Evolutionary conservation across 1,140 invertebrate species (phyloP), one percentile per base, ranked within the genome.

Genomic region (Hyles euphorbiae): DNA sequence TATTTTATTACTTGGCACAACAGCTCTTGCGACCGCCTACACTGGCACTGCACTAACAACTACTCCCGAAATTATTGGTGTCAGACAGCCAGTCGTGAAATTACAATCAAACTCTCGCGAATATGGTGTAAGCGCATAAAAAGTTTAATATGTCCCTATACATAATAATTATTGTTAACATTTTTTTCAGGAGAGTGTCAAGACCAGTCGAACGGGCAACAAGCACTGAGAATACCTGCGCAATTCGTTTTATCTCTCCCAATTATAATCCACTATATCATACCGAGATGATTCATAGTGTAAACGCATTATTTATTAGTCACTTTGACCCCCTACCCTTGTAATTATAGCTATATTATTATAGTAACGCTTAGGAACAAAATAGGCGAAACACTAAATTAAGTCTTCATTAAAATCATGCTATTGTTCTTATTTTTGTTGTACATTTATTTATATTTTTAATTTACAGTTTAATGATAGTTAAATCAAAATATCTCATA

Each of bases 151-250:
- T 48, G n/a, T n/a, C n/a, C n/a, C n/a, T n/a, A n/a, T n/a, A 11
- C 7, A 48, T 48, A 11, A 22, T 10, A 10, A 48, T 5, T 10
- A 4, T 10, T n/a, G n/a, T 8, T 48, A 10, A n/a, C n/a, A 32
- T 6, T 46, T 55, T 8, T 72, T 71, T 9, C 72, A 87, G 84
- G 84, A 57, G 83, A 88, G 68, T 88, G 84, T 74, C 84, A 86
- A 76, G 84, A 84, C 55, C 76, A 82, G 45, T 76, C 81, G 11
- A 87, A 74, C 66, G 61, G 62, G 6, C 78, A 84, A 46, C 65
- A 71, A 3, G 49, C 63, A 11, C 56, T 54, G 12, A 69, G 74
- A 53, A 67, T 74, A 65, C 58, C 74, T 7, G 61, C 70, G 22
- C 65, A 47, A 34, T 34, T 61, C 43, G 10, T 66, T 34, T 3